A percentile compares a stretch with the other conserved stretches of the same genome.
phyloP scores from a whole-genome alignment of 2,797 vertebrate species.

The Macroramphosus scolopax region DNA sequence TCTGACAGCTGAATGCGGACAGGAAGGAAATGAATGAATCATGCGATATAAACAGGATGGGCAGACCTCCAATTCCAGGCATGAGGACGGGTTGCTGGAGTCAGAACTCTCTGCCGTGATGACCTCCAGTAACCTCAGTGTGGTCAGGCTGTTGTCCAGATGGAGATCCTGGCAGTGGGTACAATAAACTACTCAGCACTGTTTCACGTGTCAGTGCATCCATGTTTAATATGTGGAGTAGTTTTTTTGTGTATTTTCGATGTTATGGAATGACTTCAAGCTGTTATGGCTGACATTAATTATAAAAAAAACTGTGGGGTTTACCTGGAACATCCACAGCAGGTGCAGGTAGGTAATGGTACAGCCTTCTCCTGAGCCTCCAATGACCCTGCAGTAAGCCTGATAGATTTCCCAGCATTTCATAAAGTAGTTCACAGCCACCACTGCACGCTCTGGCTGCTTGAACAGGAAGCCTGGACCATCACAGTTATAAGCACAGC shows the following conservation, averaged over 20 bases:
- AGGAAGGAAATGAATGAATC: no score
- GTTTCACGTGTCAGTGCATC: no score
- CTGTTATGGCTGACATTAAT: no score
- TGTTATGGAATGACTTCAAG: no score
- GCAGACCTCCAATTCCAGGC: conserved; percentile 83
- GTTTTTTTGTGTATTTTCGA: no score
- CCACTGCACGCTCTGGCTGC: conserved; percentile 47
- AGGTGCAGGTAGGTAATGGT: conserved; percentile 85
- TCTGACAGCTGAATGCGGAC: no score
- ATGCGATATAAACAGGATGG: no score
- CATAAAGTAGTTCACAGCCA: conserved; percentile 64
- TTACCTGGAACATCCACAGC: conserved; percentile 88
- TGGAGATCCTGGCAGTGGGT: conserved; percentile 77
- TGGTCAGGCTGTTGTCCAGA: conserved; percentile 78
- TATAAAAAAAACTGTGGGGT: no score
- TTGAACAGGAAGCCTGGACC: conserved; percentile 76
- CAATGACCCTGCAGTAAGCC: conserved; percentile 47
- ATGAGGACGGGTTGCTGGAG: conserved; percentile 36
- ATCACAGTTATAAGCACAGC: not conserved
- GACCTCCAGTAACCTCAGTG: conserved; percentile 75
- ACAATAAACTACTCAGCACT: not conserved
- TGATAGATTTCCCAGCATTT: conserved; percentile 85
- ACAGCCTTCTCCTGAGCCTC: conserved; percentile 47
- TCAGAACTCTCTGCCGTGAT: conserved; percentile 74
- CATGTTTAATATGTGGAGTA: no score